phyloP scores from a whole-genome alignment of 2,113 vertebrate genomes.

The Scortum barcoo region DNA sequence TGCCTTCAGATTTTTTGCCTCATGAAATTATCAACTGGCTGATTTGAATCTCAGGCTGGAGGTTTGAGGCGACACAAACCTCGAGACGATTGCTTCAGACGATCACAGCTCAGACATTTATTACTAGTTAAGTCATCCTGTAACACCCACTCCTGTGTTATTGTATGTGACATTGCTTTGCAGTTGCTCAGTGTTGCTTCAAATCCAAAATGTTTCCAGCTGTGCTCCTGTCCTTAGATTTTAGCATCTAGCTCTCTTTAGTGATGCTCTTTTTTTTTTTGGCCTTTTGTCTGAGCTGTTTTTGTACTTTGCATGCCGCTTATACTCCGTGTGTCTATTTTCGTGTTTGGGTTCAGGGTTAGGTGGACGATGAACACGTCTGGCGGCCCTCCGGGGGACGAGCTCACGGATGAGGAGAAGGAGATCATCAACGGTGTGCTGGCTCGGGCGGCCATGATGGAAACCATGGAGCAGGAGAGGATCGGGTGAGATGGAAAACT shows the following conservation, averaged over 20 bases:
- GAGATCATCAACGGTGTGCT: slow-evolving; percentile 96
- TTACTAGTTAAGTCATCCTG: not conserved
- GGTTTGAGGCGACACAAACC: not conserved
- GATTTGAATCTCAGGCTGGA: not conserved
- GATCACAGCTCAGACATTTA: not conserved
- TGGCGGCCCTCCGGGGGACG: slow-evolving; percentile 80
- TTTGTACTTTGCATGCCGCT: slow-evolving; percentile 22
- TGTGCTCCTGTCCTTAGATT: slow-evolving; percentile 36
- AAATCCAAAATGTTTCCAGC: slow-evolving; percentile 24
- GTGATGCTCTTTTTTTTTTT: slow-evolving; percentile 18
- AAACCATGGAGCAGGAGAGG: slow-evolving; percentile 92
- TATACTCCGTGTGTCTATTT: slow-evolving; percentile 4
- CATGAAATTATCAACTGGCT: not conserved
- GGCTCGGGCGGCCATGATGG: slow-evolving; percentile 92
- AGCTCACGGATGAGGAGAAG: slow-evolving; percentile 96
- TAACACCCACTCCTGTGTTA: not conserved
- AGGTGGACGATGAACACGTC: slow-evolving; percentile 60
- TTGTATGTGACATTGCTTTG: not conserved
- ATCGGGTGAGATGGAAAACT: slow-evolving; percentile 87
- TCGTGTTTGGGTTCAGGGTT: slow-evolving; percentile 25
- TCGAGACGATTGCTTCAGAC: not conserved
- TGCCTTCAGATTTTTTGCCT: too few species aligned
- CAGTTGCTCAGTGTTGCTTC: slow-evolving; percentile 6
- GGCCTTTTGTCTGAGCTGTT: slow-evolving; percentile 25
- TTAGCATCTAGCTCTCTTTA: slow-evolving; percentile 18